Evolutionary conservation across 1,140 invertebrate species (phyloP).

Genomic region (Gryllus bimaculatus): DNA sequence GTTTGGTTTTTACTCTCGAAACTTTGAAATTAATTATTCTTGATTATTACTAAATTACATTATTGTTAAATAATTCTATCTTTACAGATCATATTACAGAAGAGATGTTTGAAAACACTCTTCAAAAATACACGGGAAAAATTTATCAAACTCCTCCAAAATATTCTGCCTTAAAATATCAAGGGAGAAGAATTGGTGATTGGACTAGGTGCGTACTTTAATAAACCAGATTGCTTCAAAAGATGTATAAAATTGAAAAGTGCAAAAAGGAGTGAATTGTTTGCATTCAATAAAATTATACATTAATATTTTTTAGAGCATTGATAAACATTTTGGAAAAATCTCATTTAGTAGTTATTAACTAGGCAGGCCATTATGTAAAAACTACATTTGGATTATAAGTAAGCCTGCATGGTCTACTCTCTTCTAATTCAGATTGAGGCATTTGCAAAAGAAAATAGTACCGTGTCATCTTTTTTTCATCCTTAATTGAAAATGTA

Average conservation of each 20-base stretch:
- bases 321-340: background rate
- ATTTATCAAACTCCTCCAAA: conserved; percentile 26
- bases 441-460: background rate
- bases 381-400: too few relatives aligned
- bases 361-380: background rate
- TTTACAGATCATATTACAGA: conserved; percentile 16
- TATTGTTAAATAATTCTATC: background rate
- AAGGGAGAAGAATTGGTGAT: conserved; percentile 6
- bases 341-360: background rate
- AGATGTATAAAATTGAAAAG: background rate
- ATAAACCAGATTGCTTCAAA: too few relatives aligned
- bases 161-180: conserved; percentile 14
- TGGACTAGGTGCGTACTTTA: background rate
- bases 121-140: conserved; percentile 25
- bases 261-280: background rate
- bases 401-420: too few relatives aligned
- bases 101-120: conserved; percentile 9
- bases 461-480: background rate
- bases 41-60: background rate
- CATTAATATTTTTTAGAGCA: background rate
- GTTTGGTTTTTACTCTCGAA: background rate
- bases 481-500: background rate
- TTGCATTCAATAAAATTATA: background rate
- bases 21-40: background rate
- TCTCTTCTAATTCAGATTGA: too few relatives aligned